phyloP scores from a whole-genome alignment of 1,140 invertebrate species.

The Caenorhabditis elegans region WBcel235 BX284603.4:6613001-6613500 shows the following conservation, averaged over 20 bases:
- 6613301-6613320: conserved; percentile 66
- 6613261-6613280: neutral
- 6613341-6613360: conserved; percentile 85
- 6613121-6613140: conserved; percentile 73
- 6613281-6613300: neutral
- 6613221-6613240: conserved; percentile 67
- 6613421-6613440: conserved; percentile 43
- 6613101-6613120: conserved; percentile 67
- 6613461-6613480: too few species aligned
- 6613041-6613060: conserved; percentile 70
- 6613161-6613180: conserved; percentile 72
- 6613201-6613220: conserved; percentile 68
- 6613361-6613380: conserved; percentile 68
- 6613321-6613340: conserved; percentile 73
- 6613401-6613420: conserved; percentile 43
- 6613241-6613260: conserved; percentile 69
- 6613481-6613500: too few species aligned
- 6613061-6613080: conserved; percentile 70
- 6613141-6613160: conserved; percentile 73
- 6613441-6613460: too few species aligned
- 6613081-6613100: conserved; percentile 61
- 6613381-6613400: conserved; percentile 33
- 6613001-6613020: conserved; percentile 71
- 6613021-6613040: conserved; percentile 72
- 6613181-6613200: conserved; percentile 65